These are phyloP conservation scores for Paramormyrops hopkinsi DNA, from an alignment of 2,797 vertebrate genomes.

Conservation along the genomic window DNA sequence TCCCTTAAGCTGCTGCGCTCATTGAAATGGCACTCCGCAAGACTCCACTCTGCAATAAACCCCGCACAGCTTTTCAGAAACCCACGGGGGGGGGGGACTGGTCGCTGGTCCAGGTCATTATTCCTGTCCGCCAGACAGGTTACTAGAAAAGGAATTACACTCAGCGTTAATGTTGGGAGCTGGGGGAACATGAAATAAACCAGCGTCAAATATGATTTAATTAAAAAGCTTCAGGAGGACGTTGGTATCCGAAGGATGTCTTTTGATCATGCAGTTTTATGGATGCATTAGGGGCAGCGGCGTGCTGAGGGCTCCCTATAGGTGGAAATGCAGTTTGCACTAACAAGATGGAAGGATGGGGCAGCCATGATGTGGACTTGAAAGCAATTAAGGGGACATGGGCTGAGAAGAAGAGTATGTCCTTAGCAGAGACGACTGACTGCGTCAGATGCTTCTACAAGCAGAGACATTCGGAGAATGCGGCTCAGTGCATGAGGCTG, in stretches of 20 bases:
- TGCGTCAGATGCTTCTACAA: neutral
- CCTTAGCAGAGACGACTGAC: neutral
- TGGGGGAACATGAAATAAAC: conserved; percentile 56
- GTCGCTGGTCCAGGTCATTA: conserved; percentile 52
- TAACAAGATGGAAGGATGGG: conserved; percentile 51
- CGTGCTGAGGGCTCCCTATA: conserved; percentile 39
- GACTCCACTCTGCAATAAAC: neutral
- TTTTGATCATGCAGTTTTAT: conserved; percentile 59
- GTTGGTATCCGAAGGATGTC: conserved; percentile 61
- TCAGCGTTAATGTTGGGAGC: conserved; percentile 18
- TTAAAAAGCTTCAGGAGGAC: conserved; percentile 60
- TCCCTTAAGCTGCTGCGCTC: neutral
- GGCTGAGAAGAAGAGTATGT: neutral
- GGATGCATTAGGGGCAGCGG: conserved; percentile 47
- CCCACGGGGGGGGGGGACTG: conserved; percentile 50
- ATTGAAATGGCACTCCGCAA: neutral
- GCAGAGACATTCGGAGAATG: neutral
- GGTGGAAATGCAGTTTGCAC: conserved; percentile 47
- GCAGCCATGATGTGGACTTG: neutral
- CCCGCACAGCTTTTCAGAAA: conserved; percentile 59
- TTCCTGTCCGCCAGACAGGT: conserved; percentile 53
- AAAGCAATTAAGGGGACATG: conserved; percentile 13
- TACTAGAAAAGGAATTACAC: conserved; percentile 52
- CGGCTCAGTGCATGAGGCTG: neutral
- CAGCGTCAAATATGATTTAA: conserved; percentile 61